Conservation (phyloP, 2,888 invertebrate genomes). For the Caenorhabditis plicata region DNA sequence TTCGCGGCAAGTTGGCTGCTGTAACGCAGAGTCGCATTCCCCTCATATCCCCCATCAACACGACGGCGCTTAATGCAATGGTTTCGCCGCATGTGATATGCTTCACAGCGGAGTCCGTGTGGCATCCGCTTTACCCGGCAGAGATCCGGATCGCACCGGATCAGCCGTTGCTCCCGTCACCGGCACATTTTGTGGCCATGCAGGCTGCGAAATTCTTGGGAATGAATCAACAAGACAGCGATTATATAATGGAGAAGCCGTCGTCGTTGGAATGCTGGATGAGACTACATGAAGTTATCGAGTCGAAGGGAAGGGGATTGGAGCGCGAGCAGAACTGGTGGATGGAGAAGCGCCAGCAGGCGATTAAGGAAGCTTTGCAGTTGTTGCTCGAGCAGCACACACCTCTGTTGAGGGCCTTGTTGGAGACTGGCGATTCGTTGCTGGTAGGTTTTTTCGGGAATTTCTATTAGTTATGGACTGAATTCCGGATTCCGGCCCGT, state of each 20-base stretch:
- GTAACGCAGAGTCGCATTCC: constrained; percentile 49
- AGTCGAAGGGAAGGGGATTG: constrained; percentile 31
- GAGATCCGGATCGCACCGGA: constrained; percentile 43
- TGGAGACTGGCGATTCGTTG: constrained; percentile 61
- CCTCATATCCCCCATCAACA: constrained; percentile 35
- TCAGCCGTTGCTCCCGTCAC: constrained; percentile 44
- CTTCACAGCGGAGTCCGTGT: constrained; percentile 62
- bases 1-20: constrained; percentile 49
- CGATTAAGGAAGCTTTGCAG: constrained; percentile 51
- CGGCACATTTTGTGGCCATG: constrained; percentile 56
- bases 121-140: constrained; percentile 63
- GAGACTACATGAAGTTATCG: constrained; percentile 51
- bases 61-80: constrained; percentile 27
- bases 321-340: constrained; percentile 49
- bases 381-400: constrained; percentile 60
- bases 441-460: constrained; percentile 50
- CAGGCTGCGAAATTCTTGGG: constrained; percentile 49
- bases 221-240: constrained; percentile 43
- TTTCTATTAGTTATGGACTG: too few relatives aligned
- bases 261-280: constrained; percentile 56
- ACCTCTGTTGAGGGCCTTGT: constrained; percentile 52
- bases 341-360: constrained; percentile 54
- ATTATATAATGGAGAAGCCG: constrained; percentile 49
- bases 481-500: neutral
- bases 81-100: constrained; percentile 61